These are phyloP conservation scores for Dicycla oo DNA, from an alignment of 2,888 invertebrate species.

Conservation along the genomic window DNA sequence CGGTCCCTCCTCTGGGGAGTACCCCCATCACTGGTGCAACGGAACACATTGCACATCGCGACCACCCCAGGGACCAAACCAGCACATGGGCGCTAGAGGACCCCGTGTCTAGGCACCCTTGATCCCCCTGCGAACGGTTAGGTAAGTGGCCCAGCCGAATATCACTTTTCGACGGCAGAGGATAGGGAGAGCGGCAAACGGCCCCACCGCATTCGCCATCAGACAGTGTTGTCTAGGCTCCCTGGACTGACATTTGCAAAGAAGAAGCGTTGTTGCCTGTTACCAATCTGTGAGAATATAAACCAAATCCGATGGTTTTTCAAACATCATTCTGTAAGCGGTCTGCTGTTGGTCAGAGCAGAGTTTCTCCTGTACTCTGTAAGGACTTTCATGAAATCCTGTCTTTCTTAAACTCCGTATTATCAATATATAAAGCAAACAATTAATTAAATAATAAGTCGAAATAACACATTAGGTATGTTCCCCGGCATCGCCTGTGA, in stretches of 20 bases:
- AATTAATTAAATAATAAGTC: conserved; percentile 62
- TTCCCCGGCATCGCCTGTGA: conserved; percentile 54
- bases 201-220: too few species aligned
- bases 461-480: conserved; percentile 58
- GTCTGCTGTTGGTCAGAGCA: background rate
- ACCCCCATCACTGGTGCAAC: too few species aligned
- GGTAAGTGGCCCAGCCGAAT: too few species aligned
- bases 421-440: background rate
- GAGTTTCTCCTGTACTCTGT: background rate
- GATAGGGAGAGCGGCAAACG: too few species aligned
- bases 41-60: too few species aligned
- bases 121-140: too few species aligned
- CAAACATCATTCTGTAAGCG: background rate
- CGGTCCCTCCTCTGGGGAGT: too few species aligned
- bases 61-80: too few species aligned
- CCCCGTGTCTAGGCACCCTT: too few species aligned
- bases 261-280: background rate
- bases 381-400: background rate
- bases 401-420: background rate
- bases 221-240: too few species aligned
- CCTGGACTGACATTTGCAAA: background rate
- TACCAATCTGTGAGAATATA: background rate
- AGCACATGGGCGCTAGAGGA: too few species aligned
- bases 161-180: too few species aligned
- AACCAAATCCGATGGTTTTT: background rate